These are phyloP conservation scores for Ridgeia piscesae DNA, from an alignment of 1,140 invertebrate species.

Conservation along the genomic window DNA sequence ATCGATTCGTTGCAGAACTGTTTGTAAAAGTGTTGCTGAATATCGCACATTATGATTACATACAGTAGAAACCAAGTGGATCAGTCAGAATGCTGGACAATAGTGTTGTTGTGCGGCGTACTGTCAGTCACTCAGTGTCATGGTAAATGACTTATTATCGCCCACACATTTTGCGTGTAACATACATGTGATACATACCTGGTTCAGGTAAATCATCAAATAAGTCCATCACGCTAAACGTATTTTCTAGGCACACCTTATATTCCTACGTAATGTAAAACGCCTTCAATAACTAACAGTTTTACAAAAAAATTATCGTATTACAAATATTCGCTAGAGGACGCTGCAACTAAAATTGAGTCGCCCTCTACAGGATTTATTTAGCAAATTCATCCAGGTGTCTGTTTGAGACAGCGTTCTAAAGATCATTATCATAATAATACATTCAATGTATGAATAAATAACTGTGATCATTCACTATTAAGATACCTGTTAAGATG, in stretches of 20 bases:
- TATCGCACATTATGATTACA: too few relatives aligned
- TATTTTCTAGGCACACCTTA: background rate
- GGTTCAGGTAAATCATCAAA: constrained; percentile 38
- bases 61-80: too few relatives aligned
- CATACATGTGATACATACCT: constrained; percentile 15
- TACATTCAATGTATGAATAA: too few relatives aligned
- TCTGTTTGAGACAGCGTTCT: too few relatives aligned
- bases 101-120: too few relatives aligned
- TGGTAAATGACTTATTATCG: background rate
- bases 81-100: too few relatives aligned
- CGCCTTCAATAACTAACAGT: background rate
- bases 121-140: background rate
- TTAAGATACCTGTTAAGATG: too few relatives aligned
- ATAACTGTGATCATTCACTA: too few relatives aligned
- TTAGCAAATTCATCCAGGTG: background rate
- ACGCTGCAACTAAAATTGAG: background rate
- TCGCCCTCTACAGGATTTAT: background rate
- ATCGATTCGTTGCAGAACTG: too few relatives aligned
- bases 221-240: constrained; percentile 28
- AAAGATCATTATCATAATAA: too few relatives aligned
- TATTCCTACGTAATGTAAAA: background rate
- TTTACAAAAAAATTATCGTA: background rate
- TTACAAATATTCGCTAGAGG: background rate
- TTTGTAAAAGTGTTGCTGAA: too few relatives aligned
- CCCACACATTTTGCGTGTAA: background rate